Conservation (phyloP, 2,888 invertebrate species). For the Nezara viridula region DNA sequence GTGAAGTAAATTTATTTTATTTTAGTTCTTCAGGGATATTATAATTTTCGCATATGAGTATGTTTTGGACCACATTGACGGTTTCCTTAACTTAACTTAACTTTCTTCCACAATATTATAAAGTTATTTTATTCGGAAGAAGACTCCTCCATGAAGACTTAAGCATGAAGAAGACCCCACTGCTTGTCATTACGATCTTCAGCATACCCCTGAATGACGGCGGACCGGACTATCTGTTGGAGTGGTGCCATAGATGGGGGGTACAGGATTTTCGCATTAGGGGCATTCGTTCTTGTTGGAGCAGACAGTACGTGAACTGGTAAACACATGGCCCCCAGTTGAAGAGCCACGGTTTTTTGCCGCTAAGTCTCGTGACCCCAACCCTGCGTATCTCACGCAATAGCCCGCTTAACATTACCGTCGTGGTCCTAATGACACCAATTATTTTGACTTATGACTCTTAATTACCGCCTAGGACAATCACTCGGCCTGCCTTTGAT, state of each 20-base stretch:
- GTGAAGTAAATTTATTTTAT: no score
- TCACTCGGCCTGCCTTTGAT: not conserved
- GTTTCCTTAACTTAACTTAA: no score
- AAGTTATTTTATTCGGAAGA: no score
- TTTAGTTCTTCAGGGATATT: no score
- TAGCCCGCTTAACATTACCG: not conserved
- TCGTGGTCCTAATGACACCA: not conserved
- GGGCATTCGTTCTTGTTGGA: conserved; percentile 9
- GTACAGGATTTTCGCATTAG: conserved; percentile 25
- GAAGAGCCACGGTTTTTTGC: not conserved
- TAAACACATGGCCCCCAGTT: not conserved
- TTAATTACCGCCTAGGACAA: not conserved
- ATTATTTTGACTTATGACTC: conserved; percentile 19
- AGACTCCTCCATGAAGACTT: no score
- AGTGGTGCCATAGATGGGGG: conserved; percentile 12
- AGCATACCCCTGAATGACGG: not conserved
- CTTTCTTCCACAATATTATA: no score
- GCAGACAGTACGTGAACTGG: conserved; percentile 19
- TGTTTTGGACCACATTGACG: no score
- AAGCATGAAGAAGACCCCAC: not conserved
- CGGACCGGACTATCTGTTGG: not conserved
- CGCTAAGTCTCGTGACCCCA: not conserved
- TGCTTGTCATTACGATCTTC: not conserved
- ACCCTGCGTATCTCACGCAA: conserved; percentile 10
- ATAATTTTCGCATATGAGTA: no score